These are phyloP conservation scores for Metalampra italica DNA, from an alignment of 2,888 invertebrate genomes.

Conservation along the genomic window DNA sequence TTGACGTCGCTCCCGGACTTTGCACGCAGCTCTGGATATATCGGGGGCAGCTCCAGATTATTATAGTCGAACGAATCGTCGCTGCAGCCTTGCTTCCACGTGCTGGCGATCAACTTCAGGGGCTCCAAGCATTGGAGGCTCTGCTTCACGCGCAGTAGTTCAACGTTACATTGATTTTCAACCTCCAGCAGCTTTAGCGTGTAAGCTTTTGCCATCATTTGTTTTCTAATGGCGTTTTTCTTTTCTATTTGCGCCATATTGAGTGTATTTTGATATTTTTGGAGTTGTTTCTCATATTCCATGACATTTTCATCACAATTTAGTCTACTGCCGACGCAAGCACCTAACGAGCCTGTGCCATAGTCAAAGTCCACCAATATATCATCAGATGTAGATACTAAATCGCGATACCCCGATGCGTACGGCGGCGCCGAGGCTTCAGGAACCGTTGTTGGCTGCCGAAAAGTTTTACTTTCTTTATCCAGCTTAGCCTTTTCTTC, in stretches of 20 bases:
- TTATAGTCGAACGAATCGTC: constrained; percentile 39
- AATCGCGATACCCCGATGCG: constrained; percentile 15
- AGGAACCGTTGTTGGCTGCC: constrained; percentile 10
- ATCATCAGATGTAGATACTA: constrained; percentile 18
- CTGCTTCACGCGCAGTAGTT: constrained; percentile 64
- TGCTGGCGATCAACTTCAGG: constrained; percentile 56
- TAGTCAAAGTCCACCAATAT: constrained; percentile 19
- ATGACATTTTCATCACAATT: constrained; percentile 58
- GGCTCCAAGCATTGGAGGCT: constrained; percentile 68
- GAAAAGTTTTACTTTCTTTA: constrained; percentile 31
- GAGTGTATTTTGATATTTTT: constrained; percentile 64
- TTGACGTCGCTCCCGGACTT: constrained; percentile 38
- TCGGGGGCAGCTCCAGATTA: constrained; percentile 52
- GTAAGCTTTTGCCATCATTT: constrained; percentile 69
- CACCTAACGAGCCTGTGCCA: constrained; percentile 33
- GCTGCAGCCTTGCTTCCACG: constrained; percentile 52
- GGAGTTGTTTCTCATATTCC: constrained; percentile 67
- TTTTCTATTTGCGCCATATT: constrained; percentile 68
- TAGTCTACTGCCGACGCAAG: constrained; percentile 51
- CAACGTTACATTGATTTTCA: constrained; percentile 71
- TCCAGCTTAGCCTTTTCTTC: constrained; percentile 59
- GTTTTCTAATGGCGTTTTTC: constrained; percentile 65
- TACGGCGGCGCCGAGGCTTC: constrained; percentile 8
- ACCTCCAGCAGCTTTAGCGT: constrained; percentile 64
- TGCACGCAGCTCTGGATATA: constrained; percentile 49